These are phyloP conservation scores for Misgurnus anguillicaudatus DNA, from an alignment of 2,113 vertebrate genomes.

Conservation along the genomic window DNA sequence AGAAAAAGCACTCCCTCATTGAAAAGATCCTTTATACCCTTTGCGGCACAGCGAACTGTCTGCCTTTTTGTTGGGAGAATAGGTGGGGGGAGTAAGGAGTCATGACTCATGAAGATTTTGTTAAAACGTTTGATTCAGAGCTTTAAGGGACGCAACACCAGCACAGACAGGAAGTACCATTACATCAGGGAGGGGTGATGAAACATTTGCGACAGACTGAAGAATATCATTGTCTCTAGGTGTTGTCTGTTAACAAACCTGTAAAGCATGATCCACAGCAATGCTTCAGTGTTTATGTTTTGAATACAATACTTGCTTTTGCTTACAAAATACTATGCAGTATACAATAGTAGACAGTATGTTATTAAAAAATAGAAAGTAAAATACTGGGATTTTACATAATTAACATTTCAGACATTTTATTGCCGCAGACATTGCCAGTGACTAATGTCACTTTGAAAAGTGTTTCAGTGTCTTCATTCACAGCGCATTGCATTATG, in stretches of 20 bases:
- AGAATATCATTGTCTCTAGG: neutral
- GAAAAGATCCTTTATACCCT: conserved; percentile 27
- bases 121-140: conserved; percentile 66
- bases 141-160: conserved; percentile 53
- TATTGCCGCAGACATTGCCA: too few species aligned
- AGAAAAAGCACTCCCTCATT: conserved; percentile 5
- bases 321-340: too few species aligned
- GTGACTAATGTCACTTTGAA: too few species aligned
- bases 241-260: neutral
- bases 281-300: neutral
- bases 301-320: too few species aligned
- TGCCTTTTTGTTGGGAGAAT: neutral
- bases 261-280: neutral
- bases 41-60: neutral
- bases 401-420: too few species aligned
- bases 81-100: conserved; percentile 1
- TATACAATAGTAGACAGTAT: too few species aligned
- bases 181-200: conserved; percentile 4
- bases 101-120: conserved; percentile 66
- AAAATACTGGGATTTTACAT: too few species aligned
- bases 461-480: too few species aligned
- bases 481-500: too few species aligned
- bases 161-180: conserved; percentile 53
- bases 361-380: too few species aligned
- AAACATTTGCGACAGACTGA: neutral